A percentile compares a stretch with the other conserved stretches of the same genome.
Evolutionary conservation across 1,140 invertebrate species (phyloP).

Genomic region (Latrodectus geometricus): DNA sequence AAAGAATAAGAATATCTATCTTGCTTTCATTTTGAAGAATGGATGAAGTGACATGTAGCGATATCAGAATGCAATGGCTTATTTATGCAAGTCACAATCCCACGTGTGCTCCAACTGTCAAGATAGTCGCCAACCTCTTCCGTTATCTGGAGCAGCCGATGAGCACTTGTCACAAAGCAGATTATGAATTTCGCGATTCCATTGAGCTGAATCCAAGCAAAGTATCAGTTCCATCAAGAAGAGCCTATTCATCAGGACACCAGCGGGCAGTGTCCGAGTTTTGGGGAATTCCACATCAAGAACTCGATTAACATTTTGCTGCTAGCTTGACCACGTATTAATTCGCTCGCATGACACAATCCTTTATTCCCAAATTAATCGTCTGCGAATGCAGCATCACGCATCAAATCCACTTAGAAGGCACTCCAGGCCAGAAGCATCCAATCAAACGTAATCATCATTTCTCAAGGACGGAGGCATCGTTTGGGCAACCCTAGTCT

Average conservation of each 20-base stretch:
- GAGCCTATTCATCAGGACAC: neutral
- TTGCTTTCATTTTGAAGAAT: too few species aligned
- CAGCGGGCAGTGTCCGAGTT: neutral
- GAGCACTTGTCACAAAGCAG: too few species aligned
- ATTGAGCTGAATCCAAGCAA: too few species aligned
- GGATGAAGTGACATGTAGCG: too few species aligned
- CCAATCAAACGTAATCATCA: constrained; percentile 40
- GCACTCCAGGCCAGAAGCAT: neutral
- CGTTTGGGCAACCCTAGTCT: neutral
- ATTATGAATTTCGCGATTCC: too few species aligned
- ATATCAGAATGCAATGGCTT: too few species aligned
- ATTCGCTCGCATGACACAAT: neutral
- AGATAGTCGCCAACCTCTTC: too few species aligned
- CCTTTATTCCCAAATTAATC: constrained; percentile 23
- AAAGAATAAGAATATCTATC: too few species aligned
- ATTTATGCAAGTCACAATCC: too few species aligned
- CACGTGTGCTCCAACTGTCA: too few species aligned
- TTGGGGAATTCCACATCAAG: neutral
- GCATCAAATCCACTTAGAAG: constrained; percentile 26
- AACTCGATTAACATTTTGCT: neutral
- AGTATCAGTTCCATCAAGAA: too few species aligned
- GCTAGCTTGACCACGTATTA: neutral
- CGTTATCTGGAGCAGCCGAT: too few species aligned
- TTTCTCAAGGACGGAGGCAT: constrained; percentile 6
- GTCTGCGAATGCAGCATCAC: neutral